Evolutionary conservation across 2,888 invertebrate genomes (phyloP).

Genomic region (Strigamia crassipes): DNA sequence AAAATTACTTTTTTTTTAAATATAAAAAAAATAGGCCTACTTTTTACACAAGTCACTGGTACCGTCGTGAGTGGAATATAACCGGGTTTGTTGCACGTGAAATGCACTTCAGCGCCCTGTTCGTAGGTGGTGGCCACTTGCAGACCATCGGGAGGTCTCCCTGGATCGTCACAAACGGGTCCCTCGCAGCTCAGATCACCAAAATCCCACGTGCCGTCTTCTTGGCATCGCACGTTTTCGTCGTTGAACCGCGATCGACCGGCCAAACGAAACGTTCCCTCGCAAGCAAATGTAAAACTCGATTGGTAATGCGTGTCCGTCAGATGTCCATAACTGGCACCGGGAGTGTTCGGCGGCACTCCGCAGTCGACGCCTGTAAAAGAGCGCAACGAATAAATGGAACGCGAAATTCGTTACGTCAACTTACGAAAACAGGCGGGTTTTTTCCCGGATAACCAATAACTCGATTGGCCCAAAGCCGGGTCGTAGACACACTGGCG

Average conservation of each 20-base stretch:
- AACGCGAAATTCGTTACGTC: not conserved
- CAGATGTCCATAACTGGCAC: constrained; percentile 89
- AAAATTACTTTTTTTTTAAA: too few relatives aligned
- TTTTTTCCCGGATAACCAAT: constrained; percentile 69
- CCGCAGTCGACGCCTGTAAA: constrained; percentile 78
- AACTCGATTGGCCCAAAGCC: constrained; percentile 68
- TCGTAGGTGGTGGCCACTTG: constrained; percentile 73
- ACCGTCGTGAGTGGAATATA: constrained; percentile 89
- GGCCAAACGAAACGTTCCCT: constrained; percentile 87
- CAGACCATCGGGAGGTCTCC: constrained; percentile 87
- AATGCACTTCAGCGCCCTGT: constrained; percentile 83
- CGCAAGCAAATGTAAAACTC: constrained; percentile 91
- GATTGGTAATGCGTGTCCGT: constrained; percentile 88
- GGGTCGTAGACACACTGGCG: constrained; percentile 96
- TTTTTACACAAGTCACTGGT: constrained; percentile 83
- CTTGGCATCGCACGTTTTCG: constrained; percentile 87
- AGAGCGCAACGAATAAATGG: not conserved
- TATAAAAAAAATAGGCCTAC: constrained; percentile 49
- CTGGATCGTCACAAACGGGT: constrained; percentile 94
- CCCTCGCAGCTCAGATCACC: constrained; percentile 95
- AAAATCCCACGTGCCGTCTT: constrained; percentile 95
- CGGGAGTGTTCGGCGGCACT: constrained; percentile 86
- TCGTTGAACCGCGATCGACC: constrained; percentile 91
- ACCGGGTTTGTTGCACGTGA: constrained; percentile 87
- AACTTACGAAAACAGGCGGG: constrained; percentile 75